Base-by-base conservation (phyloP, 2,888 invertebrate species). In the Cataglyphis cursor region DNA sequence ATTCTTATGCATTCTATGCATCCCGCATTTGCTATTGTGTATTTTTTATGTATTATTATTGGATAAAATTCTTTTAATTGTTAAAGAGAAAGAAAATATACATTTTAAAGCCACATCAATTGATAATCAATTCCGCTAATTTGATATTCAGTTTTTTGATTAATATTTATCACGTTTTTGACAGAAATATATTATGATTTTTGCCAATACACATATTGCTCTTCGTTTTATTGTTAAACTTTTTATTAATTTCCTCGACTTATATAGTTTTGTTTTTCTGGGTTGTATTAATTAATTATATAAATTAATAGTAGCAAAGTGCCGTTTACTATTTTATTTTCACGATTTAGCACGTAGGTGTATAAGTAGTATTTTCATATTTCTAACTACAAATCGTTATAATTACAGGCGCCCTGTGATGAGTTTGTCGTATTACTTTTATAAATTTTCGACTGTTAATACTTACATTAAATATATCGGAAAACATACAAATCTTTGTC, bases 321-420 rank as follows among this genome's bases (percentile, higher is more conserved):
- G 87, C 89, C 89, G 91, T 92, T 92, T 91, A 92, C 92, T 91
- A 89, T 89, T 91, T 92, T 92, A 92, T 91, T 92, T 91, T 91
- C 89, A 92, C 90, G 86, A 89, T 92, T 93, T 91, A 93, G 92
- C 92, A 93, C 91, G 91, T 94, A 93, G 89, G 90, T 91, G 91
- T 93, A 92, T 93, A 94, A 93, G 91, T 93, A 93, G 93, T 91
- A 91, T 93, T 92, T 91, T 93, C 93, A 92, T 92, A 92, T 93
- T 90, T 93, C 91, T 93, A 93, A 93, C 91, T 93, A 93, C 93
- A 92, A 89, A 92, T 91, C 93, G 91, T 91, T 93, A 92, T 93
- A 94, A 93, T 93, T 91, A 92, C 88, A 92, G 91, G 92, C 92
- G 91, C 91, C 91, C 90, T 89, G 65, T 57, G 91, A 88, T 87